Conservation (phyloP, 2,797 vertebrate genomes). For the Cynopterus sphinx region DNA sequence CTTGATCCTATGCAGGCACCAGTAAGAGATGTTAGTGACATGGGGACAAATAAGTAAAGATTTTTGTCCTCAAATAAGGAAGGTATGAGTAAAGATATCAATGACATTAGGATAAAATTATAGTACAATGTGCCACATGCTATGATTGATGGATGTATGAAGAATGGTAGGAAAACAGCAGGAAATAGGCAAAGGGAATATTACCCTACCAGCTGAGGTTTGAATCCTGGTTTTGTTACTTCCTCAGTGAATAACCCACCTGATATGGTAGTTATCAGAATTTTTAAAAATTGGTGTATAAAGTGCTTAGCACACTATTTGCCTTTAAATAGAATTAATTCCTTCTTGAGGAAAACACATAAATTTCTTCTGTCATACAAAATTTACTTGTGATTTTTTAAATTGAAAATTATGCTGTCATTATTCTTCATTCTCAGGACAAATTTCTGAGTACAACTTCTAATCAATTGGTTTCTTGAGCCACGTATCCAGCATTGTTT, state of each 20-base stretch:
- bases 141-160: neutral
- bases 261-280: neutral
- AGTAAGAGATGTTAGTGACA: neutral
- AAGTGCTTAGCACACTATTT: neutral
- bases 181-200: neutral
- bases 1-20: neutral
- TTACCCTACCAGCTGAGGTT: neutral
- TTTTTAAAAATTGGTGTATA: neutral
- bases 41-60: neutral
- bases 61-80: neutral
- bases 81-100: neutral
- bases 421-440: neutral
- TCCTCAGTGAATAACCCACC: neutral
- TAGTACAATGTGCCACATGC: neutral
- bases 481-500: neutral
- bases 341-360: neutral
- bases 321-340: neutral
- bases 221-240: neutral
- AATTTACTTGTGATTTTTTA: neutral
- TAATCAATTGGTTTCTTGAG: neutral
- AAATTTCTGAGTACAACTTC: neutral
- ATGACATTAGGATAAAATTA: neutral
- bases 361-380: neutral
- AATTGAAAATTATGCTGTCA: neutral
- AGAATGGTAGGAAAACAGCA: neutral